Conservation (phyloP, 2,888 invertebrate genomes). For the Slavum lentiscoides region DNA sequence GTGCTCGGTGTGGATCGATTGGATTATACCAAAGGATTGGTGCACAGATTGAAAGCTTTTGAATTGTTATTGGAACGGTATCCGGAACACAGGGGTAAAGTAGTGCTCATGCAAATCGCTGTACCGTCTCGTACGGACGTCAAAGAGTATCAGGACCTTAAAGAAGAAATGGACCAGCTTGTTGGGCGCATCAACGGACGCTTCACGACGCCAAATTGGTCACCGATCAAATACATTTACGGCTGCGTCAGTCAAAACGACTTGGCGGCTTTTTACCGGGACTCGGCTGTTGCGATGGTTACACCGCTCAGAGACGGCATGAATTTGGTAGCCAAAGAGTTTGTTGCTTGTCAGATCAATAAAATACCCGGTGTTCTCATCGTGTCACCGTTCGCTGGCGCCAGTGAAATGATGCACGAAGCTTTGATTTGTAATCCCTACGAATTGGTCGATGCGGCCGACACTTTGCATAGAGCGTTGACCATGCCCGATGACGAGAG, state of each 20-base stretch:
- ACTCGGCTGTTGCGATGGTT: constrained; percentile 60
- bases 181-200: constrained; percentile 61
- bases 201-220: constrained; percentile 61
- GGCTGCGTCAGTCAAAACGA: constrained; percentile 60
- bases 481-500: constrained; percentile 90
- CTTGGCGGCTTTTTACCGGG: constrained; percentile 61
- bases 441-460: constrained; percentile 83
- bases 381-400: constrained; percentile 88
- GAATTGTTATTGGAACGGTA: constrained; percentile 60
- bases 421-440: constrained; percentile 88
- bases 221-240: constrained; percentile 61
- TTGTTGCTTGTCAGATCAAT: constrained; percentile 68
- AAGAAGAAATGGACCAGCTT: constrained; percentile 61
- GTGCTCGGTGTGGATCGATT: constrained; percentile 60
- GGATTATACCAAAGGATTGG: constrained; percentile 61
- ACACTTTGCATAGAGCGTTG: constrained; percentile 80
- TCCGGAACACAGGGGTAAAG: constrained; percentile 59
- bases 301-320: constrained; percentile 61
- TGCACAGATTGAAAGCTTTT: constrained; percentile 60
- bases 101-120: constrained; percentile 60
- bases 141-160: constrained; percentile 60
- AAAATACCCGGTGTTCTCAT: constrained; percentile 83
- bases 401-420: constrained; percentile 92
- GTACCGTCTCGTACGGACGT: constrained; percentile 61
- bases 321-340: constrained; percentile 62